These are phyloP conservation scores for Magallana angulata DNA, from an alignment of 1,140 invertebrate species.

Conservation along the genomic window DNA sequence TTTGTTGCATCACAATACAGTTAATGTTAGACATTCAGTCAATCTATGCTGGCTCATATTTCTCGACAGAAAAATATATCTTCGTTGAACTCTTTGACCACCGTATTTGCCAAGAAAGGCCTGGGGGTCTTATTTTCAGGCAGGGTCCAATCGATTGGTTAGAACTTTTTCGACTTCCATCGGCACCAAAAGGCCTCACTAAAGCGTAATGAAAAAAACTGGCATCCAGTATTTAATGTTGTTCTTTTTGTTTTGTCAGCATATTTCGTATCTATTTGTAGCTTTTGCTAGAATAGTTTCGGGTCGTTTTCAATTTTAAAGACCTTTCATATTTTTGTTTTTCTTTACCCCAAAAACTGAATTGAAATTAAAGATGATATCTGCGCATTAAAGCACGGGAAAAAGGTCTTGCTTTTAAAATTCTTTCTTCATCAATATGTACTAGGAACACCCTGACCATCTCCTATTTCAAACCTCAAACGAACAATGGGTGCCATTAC, in stretches of 20 bases:
- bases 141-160: background rate
- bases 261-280: background rate
- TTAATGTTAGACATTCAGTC: too few species aligned
- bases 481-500: conserved; percentile 22
- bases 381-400: conserved; percentile 13
- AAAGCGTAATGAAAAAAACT: background rate
- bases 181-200: background rate
- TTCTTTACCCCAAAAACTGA: background rate
- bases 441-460: conserved; percentile 1
- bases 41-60: background rate
- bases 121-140: conserved; percentile 18
- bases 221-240: background rate
- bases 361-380: background rate
- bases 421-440: background rate
- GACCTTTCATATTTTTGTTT: background rate
- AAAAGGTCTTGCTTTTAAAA: conserved; percentile 10
- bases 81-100: background rate
- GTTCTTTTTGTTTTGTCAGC: background rate
- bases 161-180: background rate
- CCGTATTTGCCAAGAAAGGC: conserved; percentile 2
- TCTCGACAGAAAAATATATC: background rate
- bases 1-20: too few species aligned
- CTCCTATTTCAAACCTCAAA: conserved; percentile 10
- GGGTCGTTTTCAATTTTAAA: conserved; percentile 2
- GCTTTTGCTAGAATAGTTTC: background rate